Base-by-base conservation (phyloP, 2,888 invertebrate species). In the Coremacera marginata region DNA sequence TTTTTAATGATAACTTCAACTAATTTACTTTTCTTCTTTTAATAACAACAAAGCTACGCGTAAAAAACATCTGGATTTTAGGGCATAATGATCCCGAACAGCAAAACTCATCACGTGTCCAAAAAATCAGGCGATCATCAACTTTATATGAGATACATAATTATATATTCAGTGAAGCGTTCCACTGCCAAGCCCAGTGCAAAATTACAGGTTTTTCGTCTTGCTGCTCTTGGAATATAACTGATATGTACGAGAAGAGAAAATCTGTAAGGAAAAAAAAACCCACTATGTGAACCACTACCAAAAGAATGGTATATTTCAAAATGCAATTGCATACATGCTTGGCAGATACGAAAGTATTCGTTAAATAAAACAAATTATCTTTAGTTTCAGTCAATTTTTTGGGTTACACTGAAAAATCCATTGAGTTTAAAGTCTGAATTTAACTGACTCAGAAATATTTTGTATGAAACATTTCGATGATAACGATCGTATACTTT, bases 121-220 rank as follows among this genome's bases (percentile, higher is more conserved):
- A 19, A 19, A 55, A 55, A n/a, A 55, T 55, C 55, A 55, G n/a
- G 34, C 19, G 37, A 37, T 34, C 67, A 19, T 19, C 8, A 19
- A 44, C 16, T 67, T 19, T 34, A 34, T 44, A 37, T 67, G 44
- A 27, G 19, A 44, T n/a, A 37, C 27, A 37, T 67, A 67, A 68
- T 68, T 68, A 49, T 27, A 49, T 25, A 68, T 68, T 51, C 68
- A 49, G 34, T 68, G 68, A 16, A 25, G 51, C 34, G 16, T 27
- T 7, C 37, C 34, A 19, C 31, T 14, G 25, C 7, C 68, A 51
- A 51, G 5, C 16, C 25, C 68, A 16, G 49, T 9, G 3, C 25
- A 22, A 68, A 68, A 68, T 68, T 68, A 68, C 51, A 51, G 49
- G 68, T 55, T 55, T 44, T 44, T 55, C n/a, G 55, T 2, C 55